phyloP scores from a whole-genome alignment of 35 echinoderm and acorn worm species.

The Strongylocentrotus purpuratus region DNA sequence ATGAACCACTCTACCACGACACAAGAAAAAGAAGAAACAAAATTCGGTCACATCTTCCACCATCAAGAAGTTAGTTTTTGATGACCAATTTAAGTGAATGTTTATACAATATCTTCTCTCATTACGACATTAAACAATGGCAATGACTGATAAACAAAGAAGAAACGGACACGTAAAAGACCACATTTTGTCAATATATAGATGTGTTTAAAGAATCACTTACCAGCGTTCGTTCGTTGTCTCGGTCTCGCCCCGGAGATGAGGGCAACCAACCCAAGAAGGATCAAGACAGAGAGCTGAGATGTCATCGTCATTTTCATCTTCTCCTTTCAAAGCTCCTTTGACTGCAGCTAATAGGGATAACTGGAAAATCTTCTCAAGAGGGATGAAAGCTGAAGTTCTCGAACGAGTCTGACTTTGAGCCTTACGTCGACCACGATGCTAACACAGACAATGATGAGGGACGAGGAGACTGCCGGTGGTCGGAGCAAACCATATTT shows the following conservation, averaged over 20 bases:
- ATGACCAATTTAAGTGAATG: no score
- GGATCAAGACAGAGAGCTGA: not conserved
- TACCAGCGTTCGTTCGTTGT: no score
- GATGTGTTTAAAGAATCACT: no score
- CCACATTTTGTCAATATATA: no score
- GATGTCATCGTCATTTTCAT: not conserved
- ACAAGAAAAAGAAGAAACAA: no score
- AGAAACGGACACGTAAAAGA: no score
- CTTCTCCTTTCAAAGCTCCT: not conserved
- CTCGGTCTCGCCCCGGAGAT: not conserved
- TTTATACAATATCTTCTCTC: no score
- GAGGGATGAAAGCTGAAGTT: not conserved
- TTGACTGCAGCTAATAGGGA: not conserved
- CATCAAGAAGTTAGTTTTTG: no score
- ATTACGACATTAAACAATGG: no score
- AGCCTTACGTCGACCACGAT: not conserved
- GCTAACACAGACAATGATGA: not conserved
- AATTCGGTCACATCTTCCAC: no score
- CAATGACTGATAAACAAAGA: no score
- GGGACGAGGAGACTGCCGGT: not conserved
- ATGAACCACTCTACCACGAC: no score
- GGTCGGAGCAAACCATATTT: not conserved
- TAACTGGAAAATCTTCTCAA: not conserved
- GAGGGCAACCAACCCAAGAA: not conserved
- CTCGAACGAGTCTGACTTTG: not conserved